Conservation (phyloP, 2,888 invertebrate species). For the Eupithecia subumbrata region DNA sequence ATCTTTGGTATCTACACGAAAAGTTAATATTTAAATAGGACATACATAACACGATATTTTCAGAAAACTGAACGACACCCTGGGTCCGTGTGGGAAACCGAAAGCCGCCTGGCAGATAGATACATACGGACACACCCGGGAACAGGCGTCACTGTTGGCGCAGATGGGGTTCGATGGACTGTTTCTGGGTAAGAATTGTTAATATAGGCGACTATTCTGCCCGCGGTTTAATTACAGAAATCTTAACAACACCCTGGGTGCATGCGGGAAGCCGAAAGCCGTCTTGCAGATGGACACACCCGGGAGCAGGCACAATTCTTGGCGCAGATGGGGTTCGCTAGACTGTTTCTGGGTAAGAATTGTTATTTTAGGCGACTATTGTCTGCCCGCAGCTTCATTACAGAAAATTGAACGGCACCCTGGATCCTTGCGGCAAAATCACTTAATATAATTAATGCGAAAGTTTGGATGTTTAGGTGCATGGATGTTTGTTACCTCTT, state of each 20-base stretch:
- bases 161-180: slow-evolving; percentile 89
- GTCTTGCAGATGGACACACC: slow-evolving; percentile 94
- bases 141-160: slow-evolving; percentile 86
- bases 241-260: slow-evolving; percentile 87
- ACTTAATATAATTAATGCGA: too few species aligned
- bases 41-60: background rate
- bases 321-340: slow-evolving; percentile 88
- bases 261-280: slow-evolving; percentile 89
- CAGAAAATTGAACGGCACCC: background rate
- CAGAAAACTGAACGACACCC: slow-evolving; percentile 86
- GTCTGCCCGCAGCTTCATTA: background rate
- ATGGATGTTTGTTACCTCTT: too few species aligned
- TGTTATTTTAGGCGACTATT: background rate
- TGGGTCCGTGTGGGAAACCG: slow-evolving; percentile 90
- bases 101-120: slow-evolving; percentile 94
- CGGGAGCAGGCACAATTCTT: slow-evolving; percentile 86
- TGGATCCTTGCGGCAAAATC: too few species aligned
- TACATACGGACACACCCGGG: slow-evolving; percentile 90
- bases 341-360: slow-evolving; percentile 85
- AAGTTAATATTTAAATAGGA: too few species aligned
- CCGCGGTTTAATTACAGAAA: slow-evolving; percentile 66
- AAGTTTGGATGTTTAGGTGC: too few species aligned
- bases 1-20: too few species aligned
- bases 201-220: background rate
- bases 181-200: slow-evolving; percentile 81